A percentile compares a stretch with the other conserved stretches of the same genome.
phyloP scores from a whole-genome alignment of 2,113 vertebrate species.

The Balaeniceps rex region DNA sequence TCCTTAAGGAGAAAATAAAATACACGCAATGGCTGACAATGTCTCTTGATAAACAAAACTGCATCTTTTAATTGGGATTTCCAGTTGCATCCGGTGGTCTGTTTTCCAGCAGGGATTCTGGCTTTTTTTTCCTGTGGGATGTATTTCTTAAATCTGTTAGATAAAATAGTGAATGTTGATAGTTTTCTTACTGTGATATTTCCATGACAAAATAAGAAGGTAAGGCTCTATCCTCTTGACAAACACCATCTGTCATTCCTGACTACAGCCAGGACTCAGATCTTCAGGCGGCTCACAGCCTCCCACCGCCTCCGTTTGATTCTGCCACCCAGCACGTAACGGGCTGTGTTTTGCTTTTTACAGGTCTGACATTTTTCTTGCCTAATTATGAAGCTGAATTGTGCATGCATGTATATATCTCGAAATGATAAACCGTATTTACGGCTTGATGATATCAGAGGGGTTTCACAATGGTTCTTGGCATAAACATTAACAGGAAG shows the following conservation, averaged over 20 bases:
- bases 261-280: neutral
- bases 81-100: neutral
- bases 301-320: fast-evolving
- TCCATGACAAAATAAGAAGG: neutral
- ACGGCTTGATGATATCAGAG: neutral
- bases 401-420: neutral
- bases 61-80: neutral
- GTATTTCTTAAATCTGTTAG: neutral
- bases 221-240: constrained; percentile 10
- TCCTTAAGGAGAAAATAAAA: constrained; percentile 47
- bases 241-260: constrained; percentile 31
- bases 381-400: neutral
- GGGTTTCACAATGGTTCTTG: neutral
- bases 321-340: neutral
- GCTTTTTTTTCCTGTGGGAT: neutral
- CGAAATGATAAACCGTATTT: neutral
- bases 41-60: neutral
- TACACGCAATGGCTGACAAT: neutral
- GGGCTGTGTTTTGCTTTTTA: neutral
- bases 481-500: neutral
- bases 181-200: neutral
- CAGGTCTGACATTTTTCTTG: neutral
- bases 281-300: neutral
- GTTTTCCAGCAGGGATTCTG: neutral
- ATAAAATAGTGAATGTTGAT: neutral